Conservation (phyloP, 2,888 invertebrate species). For the Piscicola geometra region DNA sequence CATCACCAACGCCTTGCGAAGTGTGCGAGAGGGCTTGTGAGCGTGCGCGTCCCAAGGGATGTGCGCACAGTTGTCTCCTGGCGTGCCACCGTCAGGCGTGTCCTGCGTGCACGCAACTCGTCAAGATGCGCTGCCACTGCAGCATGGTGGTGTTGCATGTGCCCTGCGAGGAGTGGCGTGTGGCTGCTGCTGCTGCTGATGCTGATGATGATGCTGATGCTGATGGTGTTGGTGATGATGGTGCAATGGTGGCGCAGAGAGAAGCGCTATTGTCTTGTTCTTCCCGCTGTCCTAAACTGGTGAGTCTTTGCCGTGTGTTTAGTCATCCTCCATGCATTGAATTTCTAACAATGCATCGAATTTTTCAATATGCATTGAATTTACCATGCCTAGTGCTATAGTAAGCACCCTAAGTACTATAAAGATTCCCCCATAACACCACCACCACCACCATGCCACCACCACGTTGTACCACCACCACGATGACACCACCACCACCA, state of each 20-base stretch:
- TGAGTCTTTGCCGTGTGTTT: constrained; percentile 60
- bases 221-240: too few species aligned
- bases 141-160: constrained; percentile 71
- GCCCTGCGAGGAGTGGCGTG: constrained; percentile 68
- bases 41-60: constrained; percentile 62
- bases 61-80: constrained; percentile 69
- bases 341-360: not conserved
- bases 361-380: not conserved
- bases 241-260: too few species aligned
- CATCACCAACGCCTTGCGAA: too few species aligned
- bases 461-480: too few species aligned
- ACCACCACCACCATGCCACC: not conserved
- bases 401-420: not conserved
- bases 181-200: too few species aligned
- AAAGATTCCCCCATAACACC: not conserved
- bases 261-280: constrained; percentile 65
- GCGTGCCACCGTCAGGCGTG: constrained; percentile 65
- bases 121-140: constrained; percentile 70
- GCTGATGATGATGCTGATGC: too few species aligned
- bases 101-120: constrained; percentile 65
- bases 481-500: not conserved
- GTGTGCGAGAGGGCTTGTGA: constrained; percentile 43
- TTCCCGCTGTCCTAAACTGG: constrained; percentile 78
- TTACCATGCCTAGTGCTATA: not conserved
- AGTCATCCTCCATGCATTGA: not conserved